Evolutionary conservation across 2,797 vertebrate genomes (phyloP).

Genomic region (Ibycter americanus): DNA sequence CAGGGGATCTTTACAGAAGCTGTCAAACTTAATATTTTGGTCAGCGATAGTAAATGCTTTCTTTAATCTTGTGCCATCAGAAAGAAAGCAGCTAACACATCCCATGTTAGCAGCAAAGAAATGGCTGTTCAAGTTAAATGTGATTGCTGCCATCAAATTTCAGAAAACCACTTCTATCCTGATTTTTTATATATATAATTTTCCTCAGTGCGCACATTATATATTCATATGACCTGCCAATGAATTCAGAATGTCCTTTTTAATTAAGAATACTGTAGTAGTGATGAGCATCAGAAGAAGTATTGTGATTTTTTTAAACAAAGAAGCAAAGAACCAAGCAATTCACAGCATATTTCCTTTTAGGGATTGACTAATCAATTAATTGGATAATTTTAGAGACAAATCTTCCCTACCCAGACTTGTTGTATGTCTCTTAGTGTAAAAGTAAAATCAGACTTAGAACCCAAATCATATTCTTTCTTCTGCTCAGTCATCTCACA

Average conservation of each 20-base stretch:
- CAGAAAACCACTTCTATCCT: neutral
- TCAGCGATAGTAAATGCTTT: neutral
- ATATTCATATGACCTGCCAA: neutral
- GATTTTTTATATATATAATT: neutral
- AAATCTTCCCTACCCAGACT: neutral
- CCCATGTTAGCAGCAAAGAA: neutral
- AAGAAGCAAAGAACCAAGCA: neutral
- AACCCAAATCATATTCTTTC: neutral
- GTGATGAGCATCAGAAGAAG: neutral
- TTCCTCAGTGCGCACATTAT: neutral
- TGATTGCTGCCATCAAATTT: neutral
- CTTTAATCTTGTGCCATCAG: neutral
- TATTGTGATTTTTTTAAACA: neutral
- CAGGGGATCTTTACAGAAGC: neutral
- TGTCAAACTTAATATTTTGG: neutral
- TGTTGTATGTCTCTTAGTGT: neutral
- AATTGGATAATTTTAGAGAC: neutral
- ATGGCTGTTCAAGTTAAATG: neutral
- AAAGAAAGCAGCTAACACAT: neutral
- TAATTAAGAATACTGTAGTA: neutral
- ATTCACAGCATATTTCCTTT: neutral
- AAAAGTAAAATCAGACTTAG: neutral
- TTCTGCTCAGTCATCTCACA: neutral
- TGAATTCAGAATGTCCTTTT: neutral
- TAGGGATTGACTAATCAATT: neutral